Conservation (phyloP, 2,888 invertebrate species). For the Ditylenchus weischeri region DNA sequence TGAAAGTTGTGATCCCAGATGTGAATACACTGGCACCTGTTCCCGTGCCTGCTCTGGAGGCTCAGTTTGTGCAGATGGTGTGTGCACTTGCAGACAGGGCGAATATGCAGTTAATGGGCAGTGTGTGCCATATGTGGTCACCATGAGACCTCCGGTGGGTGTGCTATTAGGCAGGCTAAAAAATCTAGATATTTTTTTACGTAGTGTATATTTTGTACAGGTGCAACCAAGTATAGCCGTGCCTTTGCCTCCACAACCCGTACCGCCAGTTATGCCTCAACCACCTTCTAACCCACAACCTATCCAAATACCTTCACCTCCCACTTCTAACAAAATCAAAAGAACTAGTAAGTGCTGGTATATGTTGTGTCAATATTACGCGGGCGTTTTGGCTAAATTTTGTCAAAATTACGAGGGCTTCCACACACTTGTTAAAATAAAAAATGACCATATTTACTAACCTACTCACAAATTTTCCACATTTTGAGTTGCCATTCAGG, state of each 20-base stretch:
- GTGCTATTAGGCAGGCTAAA: neutral
- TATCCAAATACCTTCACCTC: neutral
- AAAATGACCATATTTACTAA: too few species aligned
- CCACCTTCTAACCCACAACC: constrained; percentile 1
- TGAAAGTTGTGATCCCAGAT: constrained; percentile 46
- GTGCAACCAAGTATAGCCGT: constrained; percentile 3
- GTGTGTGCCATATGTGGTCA: constrained; percentile 31
- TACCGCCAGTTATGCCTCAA: neutral
- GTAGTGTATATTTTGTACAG: neutral
- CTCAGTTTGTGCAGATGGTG: constrained; percentile 45
- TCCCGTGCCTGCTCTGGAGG: constrained; percentile 43
- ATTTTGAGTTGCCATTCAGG: too few species aligned
- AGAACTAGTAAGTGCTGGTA: neutral
- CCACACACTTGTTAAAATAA: too few species aligned
- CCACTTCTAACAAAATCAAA: neutral
- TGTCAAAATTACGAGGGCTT: too few species aligned
- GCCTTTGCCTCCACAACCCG: constrained; percentile 10
- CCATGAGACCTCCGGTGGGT: constrained; percentile 1
- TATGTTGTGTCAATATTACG: neutral
- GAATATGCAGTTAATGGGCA: constrained; percentile 26
- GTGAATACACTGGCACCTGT: constrained; percentile 37
- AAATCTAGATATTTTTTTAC: too few species aligned
- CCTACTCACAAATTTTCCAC: too few species aligned
- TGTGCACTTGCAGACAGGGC: constrained; percentile 51
- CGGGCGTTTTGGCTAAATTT: too few species aligned